phyloP scores from a whole-genome alignment of 2,888 invertebrate species.

The Tuberolachnus salignus region DNA sequence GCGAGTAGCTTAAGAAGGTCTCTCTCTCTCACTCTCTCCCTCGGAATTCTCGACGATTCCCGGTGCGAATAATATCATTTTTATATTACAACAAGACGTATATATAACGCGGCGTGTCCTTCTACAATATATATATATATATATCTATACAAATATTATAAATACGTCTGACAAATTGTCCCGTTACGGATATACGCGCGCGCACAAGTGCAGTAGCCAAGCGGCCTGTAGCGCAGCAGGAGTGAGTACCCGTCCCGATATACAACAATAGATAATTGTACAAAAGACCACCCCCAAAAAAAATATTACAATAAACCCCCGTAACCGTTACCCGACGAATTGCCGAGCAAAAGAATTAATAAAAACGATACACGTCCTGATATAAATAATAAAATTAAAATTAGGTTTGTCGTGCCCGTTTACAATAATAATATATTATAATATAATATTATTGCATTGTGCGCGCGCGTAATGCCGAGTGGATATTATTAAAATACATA shows the following conservation, averaged over 20 bases:
- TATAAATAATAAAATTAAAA: no score
- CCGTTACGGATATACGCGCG: conserved; percentile 26
- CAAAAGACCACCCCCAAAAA: no score
- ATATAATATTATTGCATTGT: not conserved
- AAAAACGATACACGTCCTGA: no score
- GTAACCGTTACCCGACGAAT: no score
- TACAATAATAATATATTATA: not conserved
- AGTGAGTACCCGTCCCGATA: not conserved
- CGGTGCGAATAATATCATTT: not conserved
- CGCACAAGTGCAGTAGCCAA: not conserved
- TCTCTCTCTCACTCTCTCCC: not conserved
- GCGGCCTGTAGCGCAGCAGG: conserved; percentile 35
- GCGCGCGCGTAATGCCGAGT: not conserved
- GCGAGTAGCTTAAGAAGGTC: conserved; percentile 34
- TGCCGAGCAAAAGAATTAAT: no score
- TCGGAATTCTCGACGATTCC: conserved; percentile 21
- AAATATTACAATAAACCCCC: no score
- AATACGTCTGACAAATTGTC: conserved; percentile 48
- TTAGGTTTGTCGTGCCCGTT: no score
- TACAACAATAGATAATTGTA: no score
- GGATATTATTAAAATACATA: no score
- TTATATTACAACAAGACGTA: no score
- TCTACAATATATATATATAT: not conserved
- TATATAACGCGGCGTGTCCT: conserved; percentile 6
- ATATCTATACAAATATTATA: no score